These are phyloP conservation scores for Echiichthys vipera DNA, from an alignment of 2,797 vertebrate genomes.

Conservation along the genomic window DNA sequence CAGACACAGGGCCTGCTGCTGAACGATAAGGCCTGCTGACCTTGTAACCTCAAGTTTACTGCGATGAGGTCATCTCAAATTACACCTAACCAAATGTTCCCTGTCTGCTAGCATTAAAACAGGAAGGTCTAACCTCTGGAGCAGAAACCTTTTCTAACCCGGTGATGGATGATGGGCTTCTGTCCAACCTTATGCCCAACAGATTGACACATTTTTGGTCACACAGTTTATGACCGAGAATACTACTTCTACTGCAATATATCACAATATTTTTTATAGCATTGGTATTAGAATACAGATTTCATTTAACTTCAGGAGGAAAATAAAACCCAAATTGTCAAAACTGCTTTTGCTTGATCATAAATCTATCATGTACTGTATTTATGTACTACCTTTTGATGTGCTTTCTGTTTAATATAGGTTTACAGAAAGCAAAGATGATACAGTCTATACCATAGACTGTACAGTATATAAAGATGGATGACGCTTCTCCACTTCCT, in stretches of 20 bases:
- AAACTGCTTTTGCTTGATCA: background rate
- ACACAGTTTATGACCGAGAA: background rate
- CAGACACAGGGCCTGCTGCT: conserved; percentile 61
- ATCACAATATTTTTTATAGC: background rate
- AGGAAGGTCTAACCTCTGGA: conserved; percentile 61
- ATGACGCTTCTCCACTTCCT: no score
- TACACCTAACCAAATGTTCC: conserved; percentile 72
- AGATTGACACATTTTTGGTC: conserved; percentile 20
- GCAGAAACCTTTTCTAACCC: conserved; percentile 39
- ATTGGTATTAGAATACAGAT: background rate
- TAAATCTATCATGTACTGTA: background rate
- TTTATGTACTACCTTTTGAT: conserved; percentile 5
- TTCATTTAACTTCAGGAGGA: background rate
- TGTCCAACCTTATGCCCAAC: conserved; percentile 37
- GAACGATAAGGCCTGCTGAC: conserved; percentile 75
- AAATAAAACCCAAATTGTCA: background rate
- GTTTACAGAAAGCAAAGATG: background rate
- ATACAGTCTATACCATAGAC: background rate
- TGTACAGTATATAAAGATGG: no score
- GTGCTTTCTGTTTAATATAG: conserved; percentile 8
- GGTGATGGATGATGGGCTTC: conserved; percentile 56
- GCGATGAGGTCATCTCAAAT: conserved; percentile 71
- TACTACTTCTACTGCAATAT: no score
- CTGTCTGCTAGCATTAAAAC: conserved; percentile 58
- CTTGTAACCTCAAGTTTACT: conserved; percentile 55